A percentile compares a stretch with the other conserved stretches of the same genome.
Conservation (phyloP, 1,140 invertebrate genomes). For the Bombus terrestris region DNA sequence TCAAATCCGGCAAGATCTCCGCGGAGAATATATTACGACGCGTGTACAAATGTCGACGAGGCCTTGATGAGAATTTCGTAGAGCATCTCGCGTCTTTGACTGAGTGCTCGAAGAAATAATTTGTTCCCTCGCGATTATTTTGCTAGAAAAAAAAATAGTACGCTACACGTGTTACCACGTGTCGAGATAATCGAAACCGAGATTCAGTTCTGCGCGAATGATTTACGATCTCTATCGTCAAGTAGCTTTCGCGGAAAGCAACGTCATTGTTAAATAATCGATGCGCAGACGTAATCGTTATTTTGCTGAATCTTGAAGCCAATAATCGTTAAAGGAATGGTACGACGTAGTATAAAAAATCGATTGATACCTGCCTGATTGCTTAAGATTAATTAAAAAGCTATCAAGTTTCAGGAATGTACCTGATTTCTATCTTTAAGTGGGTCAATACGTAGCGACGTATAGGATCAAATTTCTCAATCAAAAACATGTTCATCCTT, state of each 20-base stretch:
- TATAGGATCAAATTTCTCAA: background rate
- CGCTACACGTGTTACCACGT: background rate
- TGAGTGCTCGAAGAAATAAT: background rate
- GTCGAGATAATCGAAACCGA: background rate
- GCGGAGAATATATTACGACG: constrained; percentile 11
- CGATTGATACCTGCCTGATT: background rate
- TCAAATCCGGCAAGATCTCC: constrained; percentile 44
- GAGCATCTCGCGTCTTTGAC: background rate
- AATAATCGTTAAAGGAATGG: no score
- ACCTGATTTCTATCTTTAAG: background rate
- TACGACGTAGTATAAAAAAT: no score
- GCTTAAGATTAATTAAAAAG: background rate
- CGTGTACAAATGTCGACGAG: constrained; percentile 27
- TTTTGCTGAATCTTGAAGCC: background rate
- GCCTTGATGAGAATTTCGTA: constrained; percentile 37
- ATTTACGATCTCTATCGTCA: background rate
- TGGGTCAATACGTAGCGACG: background rate
- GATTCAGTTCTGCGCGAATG: background rate
- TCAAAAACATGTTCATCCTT: background rate
- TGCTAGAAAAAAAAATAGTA: background rate
- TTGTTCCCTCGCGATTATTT: constrained; percentile 10
- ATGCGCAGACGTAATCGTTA: background rate
- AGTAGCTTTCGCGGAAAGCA: background rate
- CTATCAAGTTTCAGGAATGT: background rate
- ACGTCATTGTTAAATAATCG: background rate